Conservation (phyloP, 2,888 invertebrate genomes). For the Apocheima hispidaria region DNA sequence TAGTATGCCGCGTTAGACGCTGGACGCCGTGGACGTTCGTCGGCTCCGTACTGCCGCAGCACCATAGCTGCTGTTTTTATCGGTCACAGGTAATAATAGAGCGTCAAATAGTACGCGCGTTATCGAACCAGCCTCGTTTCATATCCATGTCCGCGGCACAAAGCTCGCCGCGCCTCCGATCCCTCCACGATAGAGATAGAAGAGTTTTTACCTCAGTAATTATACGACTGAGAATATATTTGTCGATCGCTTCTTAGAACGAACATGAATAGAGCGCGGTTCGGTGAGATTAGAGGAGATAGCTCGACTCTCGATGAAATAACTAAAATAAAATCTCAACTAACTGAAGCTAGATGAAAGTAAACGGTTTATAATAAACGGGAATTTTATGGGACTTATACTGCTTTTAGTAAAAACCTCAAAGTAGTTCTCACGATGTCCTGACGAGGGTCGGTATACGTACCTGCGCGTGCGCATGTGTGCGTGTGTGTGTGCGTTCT, state of each 20-base stretch:
- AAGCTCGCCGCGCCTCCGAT: constrained; percentile 19
- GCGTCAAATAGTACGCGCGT: constrained; percentile 24
- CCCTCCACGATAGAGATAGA: constrained; percentile 9
- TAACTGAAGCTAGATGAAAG: background rate
- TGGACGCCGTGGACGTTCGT: no score
- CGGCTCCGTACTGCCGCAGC: no score
- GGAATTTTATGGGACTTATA: background rate
- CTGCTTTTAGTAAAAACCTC: background rate
- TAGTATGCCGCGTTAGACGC: no score
- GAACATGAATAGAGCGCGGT: constrained; percentile 29
- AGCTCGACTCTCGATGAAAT: constrained; percentile 3
- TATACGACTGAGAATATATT: constrained; percentile 11
- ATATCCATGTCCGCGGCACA: constrained; percentile 23
- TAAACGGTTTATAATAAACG: background rate
- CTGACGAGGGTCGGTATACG: constrained; percentile 13
- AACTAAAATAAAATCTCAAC: background rate
- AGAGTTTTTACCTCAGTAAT: constrained; percentile 29
- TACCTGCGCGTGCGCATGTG: constrained; percentile 12
- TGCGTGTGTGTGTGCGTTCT: background rate
- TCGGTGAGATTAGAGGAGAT: constrained; percentile 18
- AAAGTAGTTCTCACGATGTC: constrained; percentile 32
- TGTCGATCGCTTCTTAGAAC: constrained; percentile 38
- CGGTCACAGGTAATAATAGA: background rate
- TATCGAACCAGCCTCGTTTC: constrained; percentile 28
- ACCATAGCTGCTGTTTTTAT: no score